phyloP scores from a whole-genome alignment of 2,797 vertebrate species.

The Phoeniculus purpureus region DNA sequence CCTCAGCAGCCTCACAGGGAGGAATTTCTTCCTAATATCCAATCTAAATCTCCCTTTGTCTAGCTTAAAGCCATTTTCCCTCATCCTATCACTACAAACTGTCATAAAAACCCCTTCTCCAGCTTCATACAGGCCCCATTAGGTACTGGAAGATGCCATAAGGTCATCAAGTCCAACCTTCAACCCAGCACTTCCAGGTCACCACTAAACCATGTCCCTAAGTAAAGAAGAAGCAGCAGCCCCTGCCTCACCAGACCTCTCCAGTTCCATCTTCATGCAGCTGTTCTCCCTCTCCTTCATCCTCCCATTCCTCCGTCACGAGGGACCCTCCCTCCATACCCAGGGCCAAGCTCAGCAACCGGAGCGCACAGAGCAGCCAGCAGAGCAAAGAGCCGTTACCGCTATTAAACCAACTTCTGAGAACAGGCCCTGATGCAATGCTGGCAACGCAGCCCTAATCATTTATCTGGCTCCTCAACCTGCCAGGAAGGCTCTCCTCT shows the following conservation, averaged over 20 bases:
- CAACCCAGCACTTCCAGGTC: too few relatives aligned
- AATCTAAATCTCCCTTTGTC: too few relatives aligned
- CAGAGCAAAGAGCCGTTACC: fast-evolving
- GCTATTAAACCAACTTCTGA: fast-evolving
- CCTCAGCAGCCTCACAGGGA: too few relatives aligned
- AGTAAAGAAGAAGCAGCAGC: too few relatives aligned
- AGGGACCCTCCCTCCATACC: fast-evolving
- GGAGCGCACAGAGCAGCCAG: fast-evolving
- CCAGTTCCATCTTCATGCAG: fast-evolving
- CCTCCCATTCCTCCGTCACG: fast-evolving
- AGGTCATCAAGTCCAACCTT: too few relatives aligned
- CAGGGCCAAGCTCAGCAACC: neutral
- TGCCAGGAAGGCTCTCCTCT: neutral
- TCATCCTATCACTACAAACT: too few relatives aligned
- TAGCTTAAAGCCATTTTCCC: too few relatives aligned
- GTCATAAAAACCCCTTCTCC: too few relatives aligned
- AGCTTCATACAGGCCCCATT: too few relatives aligned
- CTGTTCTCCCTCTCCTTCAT: fast-evolving
- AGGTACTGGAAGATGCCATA: too few relatives aligned
- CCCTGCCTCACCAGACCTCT: fast-evolving
- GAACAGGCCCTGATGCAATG: fast-evolving
- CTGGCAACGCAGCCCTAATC: fast-evolving
- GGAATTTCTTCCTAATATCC: too few relatives aligned
- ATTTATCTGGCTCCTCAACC: neutral
- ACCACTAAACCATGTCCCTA: too few relatives aligned